These are phyloP conservation scores for Bathynomus jamesi DNA, from an alignment of 1,140 invertebrate species.

Conservation along the genomic window DNA sequence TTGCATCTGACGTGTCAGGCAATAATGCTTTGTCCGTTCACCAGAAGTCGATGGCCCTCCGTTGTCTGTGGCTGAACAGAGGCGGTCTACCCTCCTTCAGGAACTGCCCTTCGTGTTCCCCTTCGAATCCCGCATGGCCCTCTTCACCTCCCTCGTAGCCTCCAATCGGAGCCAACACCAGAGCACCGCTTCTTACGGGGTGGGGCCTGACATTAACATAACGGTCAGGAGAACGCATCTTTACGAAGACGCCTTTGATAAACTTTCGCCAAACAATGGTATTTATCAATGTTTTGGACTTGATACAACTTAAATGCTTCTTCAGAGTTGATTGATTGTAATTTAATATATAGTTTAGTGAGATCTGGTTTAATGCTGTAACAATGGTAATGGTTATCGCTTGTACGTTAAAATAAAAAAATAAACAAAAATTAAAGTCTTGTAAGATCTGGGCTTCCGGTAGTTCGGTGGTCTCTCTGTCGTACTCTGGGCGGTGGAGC, in stretches of 20 bases:
- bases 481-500: too few relatives aligned
- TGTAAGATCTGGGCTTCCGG: too few relatives aligned
- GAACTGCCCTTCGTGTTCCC: conserved; percentile 89
- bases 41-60: conserved; percentile 56
- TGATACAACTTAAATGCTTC: too few relatives aligned
- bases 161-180: conserved; percentile 45
- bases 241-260: conserved; percentile 96
- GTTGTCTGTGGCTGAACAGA: conserved; percentile 75
- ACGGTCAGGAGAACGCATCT: conserved; percentile 80
- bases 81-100: conserved; percentile 75
- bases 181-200: conserved; percentile 27
- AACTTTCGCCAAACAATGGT: conserved; percentile 82
- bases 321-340: neutral
- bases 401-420: too few relatives aligned
- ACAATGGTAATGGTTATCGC: too few relatives aligned
- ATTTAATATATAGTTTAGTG: neutral
- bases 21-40: neutral
- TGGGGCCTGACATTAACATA: conserved; percentile 54
- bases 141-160: conserved; percentile 62
- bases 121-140: conserved; percentile 77
- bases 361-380: neutral
- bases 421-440: too few relatives aligned
- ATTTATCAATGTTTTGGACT: conserved; percentile 26
- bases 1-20: neutral
- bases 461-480: too few relatives aligned